These are phyloP conservation scores for Seriola dumerili DNA, from an alignment of 2,113 vertebrate species.

Conservation along the genomic window DNA sequence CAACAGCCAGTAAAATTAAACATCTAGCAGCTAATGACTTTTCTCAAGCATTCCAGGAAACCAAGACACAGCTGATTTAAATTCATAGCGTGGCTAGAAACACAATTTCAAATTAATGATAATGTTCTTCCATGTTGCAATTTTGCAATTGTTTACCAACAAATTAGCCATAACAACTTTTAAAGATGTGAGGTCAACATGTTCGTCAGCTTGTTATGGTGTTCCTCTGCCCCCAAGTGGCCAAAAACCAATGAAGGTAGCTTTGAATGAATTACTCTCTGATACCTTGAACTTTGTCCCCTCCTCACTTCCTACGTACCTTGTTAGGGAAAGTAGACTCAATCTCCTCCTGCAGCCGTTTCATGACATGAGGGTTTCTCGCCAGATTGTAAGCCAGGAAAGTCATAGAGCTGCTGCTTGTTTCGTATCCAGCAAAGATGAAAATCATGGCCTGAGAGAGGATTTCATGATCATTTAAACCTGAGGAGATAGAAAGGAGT, in stretches of 20 bases:
- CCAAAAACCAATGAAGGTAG: not conserved
- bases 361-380: slow-evolving; percentile 83
- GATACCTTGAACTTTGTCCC: not conserved
- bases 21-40: no score
- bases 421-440: slow-evolving; percentile 89
- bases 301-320: slow-evolving; percentile 64
- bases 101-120: no score
- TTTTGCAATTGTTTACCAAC: no score
- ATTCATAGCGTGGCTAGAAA: no score
- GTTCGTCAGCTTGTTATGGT: no score
- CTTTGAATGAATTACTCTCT: not conserved
- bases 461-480: slow-evolving; percentile 88
- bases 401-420: slow-evolving; percentile 84
- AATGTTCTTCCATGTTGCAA: no score
- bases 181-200: no score
- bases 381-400: slow-evolving; percentile 86
- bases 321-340: slow-evolving; percentile 85
- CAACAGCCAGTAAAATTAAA: no score
- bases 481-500: slow-evolving; percentile 66
- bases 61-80: no score
- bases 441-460: slow-evolving; percentile 87
- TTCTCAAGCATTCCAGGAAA: no score
- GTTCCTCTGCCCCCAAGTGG: no score
- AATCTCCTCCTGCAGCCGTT: slow-evolving; percentile 84
- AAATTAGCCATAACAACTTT: no score